Percentiles rank a stretch among this genome's conserved stretches.
Conservation (phyloP, 2,113 vertebrate species). For the Loxodonta africana region DNA sequence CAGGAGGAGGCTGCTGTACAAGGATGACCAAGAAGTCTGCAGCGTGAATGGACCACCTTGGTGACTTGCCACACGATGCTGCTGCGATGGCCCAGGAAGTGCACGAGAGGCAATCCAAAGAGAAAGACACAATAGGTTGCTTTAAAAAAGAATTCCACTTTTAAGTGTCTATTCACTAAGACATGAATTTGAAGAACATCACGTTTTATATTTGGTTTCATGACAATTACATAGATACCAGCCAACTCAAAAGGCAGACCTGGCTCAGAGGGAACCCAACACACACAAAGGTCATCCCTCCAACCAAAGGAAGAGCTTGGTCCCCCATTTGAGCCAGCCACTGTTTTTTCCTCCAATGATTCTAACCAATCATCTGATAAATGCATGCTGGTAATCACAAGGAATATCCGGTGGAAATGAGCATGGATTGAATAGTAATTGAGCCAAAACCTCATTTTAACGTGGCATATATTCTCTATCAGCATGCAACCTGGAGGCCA, state of each 20-base stretch:
- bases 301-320: slow-evolving; percentile 13
- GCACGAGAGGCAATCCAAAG: slow-evolving; percentile 78
- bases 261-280: slow-evolving; percentile 18
- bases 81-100: slow-evolving; percentile 74
- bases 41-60: slow-evolving; percentile 80
- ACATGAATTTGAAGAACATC: slow-evolving; percentile 4
- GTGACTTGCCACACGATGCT: slow-evolving; percentile 68
- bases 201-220: not conserved
- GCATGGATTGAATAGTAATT: not conserved
- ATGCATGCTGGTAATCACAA: slow-evolving; percentile 35
- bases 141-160: slow-evolving; percentile 26
- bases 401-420: slow-evolving; percentile 37
- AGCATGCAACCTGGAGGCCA: slow-evolving; percentile 41
- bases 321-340: not conserved
- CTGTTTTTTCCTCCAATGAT: not conserved
- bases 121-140: slow-evolving; percentile 74
- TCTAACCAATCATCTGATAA: slow-evolving; percentile 38
- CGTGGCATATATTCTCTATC: not conserved
- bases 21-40: slow-evolving; percentile 78
- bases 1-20: slow-evolving; percentile 57
- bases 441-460: slow-evolving; percentile 35
- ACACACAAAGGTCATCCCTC: slow-evolving; percentile 13
- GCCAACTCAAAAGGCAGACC: slow-evolving; percentile 44
- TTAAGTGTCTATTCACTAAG: not conserved
- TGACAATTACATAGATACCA: not conserved